These are phyloP conservation scores for Oeneis ivallda DNA, from an alignment of 2,888 invertebrate genomes.

Conservation along the genomic window DNA sequence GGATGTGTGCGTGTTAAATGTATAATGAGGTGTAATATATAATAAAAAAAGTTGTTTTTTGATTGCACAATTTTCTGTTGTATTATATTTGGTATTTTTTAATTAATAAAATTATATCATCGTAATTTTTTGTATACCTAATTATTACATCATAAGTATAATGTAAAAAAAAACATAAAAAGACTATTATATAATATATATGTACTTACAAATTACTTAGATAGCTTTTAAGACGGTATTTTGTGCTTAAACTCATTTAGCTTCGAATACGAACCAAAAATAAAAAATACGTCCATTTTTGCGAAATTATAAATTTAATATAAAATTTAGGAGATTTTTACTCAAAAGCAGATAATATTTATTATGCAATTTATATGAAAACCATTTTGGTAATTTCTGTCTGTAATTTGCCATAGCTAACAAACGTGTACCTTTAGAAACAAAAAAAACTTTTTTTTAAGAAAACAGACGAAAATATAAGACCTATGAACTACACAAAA, in stretches of 20 bases:
- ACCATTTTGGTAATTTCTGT: background rate
- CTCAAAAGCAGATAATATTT: background rate
- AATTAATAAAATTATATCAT: background rate
- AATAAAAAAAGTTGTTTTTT: background rate
- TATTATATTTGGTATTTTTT: background rate
- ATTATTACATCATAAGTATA: background rate
- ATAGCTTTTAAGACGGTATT: constrained; percentile 30
- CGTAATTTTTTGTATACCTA: background rate
- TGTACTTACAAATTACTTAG: constrained; percentile 13
- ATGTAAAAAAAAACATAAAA: constrained; percentile 24
- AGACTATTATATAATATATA: constrained; percentile 22
- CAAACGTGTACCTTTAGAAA: no score
- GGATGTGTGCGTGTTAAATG: constrained; percentile 6
- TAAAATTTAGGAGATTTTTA: constrained; percentile 22
- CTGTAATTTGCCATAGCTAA: background rate
- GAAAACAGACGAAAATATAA: no score
- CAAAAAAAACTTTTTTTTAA: no score
- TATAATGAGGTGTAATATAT: background rate
- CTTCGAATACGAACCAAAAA: constrained; percentile 45
- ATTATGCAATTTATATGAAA: background rate
- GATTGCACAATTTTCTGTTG: background rate
- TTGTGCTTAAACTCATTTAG: constrained; percentile 28
- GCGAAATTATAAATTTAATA: constrained; percentile 38
- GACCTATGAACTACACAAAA: no score
- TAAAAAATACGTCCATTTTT: constrained; percentile 55